Evolutionary conservation across 2,797 vertebrate species (phyloP), one percentile per base, ranked within the genome.

Genomic region (Champsocephalus gunnari): DNA sequence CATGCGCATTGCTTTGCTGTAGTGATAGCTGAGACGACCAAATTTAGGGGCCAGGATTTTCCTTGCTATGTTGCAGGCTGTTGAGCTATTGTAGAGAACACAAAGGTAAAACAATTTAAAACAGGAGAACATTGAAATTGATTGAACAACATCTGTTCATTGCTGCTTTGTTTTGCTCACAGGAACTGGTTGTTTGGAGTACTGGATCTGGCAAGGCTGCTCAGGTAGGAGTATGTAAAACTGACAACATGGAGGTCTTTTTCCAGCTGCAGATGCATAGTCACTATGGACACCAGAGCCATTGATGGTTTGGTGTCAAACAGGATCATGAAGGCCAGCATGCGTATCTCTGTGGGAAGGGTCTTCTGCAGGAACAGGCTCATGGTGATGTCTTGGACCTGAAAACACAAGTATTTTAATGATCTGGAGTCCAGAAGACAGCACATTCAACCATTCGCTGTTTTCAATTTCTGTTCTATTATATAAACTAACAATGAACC

Each of bases 311-410:
- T 95, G 0, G 95, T 92, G 71, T 96, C 94, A 67, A 98, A 95
- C 66, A 98, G 88, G 16, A 94, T 87, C 49, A 92, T 87, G 58
- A 94, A 93, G 50, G 96, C 95, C 81, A 93, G 62, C 92, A 96
- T 96, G 70, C 96, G 92, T 1, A 96, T 77, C 81, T 96, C 94
- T 0, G 90, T 8, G 13, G 87, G 75, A 56, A 94, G 81, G 0
- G 86, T 85, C 64, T 63, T 91, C 2, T 97, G 91, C 73, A 95
- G 80, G 50, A 96, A 95, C 70, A 97, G 73, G 58, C 87, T 89
- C 51, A 96, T 73, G 56, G 95, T 91, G 65, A 95, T 89, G 5
- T 94, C 94, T 85, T 96, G 96, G n/a, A 96, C 95, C 97, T 98
- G 71, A 71, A 57, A 76, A 85, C 21, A 65, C 4, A 79, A 51